phyloP scores from a whole-genome alignment of 2,797 vertebrate genomes.

The Acrossocheilus fasciatus region DNA sequence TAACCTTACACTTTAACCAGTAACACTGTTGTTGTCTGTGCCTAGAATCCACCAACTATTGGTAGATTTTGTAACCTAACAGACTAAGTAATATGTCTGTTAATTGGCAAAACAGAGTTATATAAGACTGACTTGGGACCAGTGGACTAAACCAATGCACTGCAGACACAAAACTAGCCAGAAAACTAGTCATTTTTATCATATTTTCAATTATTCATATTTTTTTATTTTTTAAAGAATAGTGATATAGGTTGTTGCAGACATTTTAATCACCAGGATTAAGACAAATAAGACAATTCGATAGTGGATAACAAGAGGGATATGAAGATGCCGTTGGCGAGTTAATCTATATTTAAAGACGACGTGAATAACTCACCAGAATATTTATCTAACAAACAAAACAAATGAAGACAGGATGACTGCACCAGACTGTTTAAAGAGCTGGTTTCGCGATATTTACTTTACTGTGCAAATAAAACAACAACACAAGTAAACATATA shows the following conservation, averaged over 20 bases:
- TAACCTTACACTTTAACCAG: conserved; percentile 70
- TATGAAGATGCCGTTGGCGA: background rate
- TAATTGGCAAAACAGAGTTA: background rate
- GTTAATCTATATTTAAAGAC: background rate
- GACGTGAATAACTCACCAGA: background rate
- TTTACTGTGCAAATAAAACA: background rate
- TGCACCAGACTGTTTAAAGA: background rate
- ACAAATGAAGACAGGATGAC: background rate
- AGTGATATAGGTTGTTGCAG: background rate
- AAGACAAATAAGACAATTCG: background rate
- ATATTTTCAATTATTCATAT: too few species aligned
- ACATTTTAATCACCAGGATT: background rate
- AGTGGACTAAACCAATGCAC: background rate
- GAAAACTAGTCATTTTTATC: background rate
- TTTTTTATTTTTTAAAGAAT: background rate
- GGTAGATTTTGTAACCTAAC: background rate
- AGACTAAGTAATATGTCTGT: background rate
- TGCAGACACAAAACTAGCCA: background rate
- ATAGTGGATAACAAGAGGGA: background rate
- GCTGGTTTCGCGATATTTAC: background rate
- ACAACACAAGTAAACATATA: background rate
- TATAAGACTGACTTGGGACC: background rate
- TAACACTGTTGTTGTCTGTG: conserved; percentile 55
- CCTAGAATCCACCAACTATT: background rate
- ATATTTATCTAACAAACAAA: background rate